Percentiles rank a stretch among this genome's conserved stretches.
Evolutionary conservation across 1,140 invertebrate genomes (phyloP).

Genomic region (Camponotus floridanus): DNA sequence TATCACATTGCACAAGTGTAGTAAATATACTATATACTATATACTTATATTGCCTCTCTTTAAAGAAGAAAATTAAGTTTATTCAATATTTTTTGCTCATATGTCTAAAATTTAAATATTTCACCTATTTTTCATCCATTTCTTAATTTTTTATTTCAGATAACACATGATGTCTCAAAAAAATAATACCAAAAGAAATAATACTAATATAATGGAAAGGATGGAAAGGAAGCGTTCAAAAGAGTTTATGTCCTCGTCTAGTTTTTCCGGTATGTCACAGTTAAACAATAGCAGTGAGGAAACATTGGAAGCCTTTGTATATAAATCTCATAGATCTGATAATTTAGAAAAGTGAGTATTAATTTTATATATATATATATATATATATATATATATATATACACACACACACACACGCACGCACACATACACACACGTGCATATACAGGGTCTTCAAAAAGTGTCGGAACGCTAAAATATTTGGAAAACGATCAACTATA

Average conservation of each 20-base stretch:
- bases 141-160: slow-evolving; percentile 54
- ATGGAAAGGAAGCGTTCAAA: slow-evolving; percentile 83
- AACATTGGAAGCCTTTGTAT: slow-evolving; percentile 82
- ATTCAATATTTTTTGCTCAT: no score
- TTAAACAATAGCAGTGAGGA: slow-evolving; percentile 85
- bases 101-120: no score
- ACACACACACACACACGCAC: no score
- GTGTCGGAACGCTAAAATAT: no score
- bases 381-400: no score
- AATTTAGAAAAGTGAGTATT: slow-evolving; percentile 78
- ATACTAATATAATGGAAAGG: slow-evolving; percentile 69
- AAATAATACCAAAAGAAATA: slow-evolving; percentile 78
- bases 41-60: not conserved
- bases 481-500: no score
- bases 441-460: no score
- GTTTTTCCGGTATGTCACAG: slow-evolving; percentile 85
- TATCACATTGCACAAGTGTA: no score
- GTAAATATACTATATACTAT: no score
- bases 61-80: not conserved
- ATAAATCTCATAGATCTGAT: slow-evolving; percentile 79
- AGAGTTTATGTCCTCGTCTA: slow-evolving; percentile 84
- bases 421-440: no score
- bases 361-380: not conserved
- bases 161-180: slow-evolving; percentile 82
- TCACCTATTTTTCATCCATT: not conserved